A percentile compares a stretch with the other conserved stretches of the same genome.
These are phyloP conservation scores for Hyla sarda DNA, from an alignment of 2,113 vertebrate genomes.

Conservation along the genomic window DNA sequence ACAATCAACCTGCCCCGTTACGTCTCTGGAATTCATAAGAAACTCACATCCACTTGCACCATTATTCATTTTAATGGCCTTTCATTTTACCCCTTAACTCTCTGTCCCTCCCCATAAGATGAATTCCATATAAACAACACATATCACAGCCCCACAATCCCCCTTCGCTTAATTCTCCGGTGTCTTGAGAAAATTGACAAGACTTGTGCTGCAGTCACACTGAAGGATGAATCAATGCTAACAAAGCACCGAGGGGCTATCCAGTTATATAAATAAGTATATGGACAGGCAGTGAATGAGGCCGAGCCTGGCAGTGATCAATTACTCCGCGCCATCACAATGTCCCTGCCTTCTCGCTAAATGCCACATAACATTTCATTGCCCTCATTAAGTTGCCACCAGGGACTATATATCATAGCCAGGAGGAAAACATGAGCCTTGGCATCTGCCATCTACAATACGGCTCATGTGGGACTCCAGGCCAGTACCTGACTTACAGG, in stretches of 20 bases:
- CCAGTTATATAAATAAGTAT: slow-evolving; percentile 15
- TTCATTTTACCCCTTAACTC: neutral
- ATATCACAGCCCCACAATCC: neutral
- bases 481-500: neutral
- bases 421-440: neutral
- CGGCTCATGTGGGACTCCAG: neutral
- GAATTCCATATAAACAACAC: neutral
- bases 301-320: slow-evolving; percentile 30
- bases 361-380: slow-evolving; percentile 54
- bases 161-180: neutral
- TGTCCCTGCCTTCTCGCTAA: slow-evolving; percentile 35
- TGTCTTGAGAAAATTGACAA: neutral
- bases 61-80: slow-evolving; percentile 13
- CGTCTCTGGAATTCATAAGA: neutral
- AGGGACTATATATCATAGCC: slow-evolving; percentile 37
- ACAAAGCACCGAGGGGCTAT: slow-evolving; percentile 8
- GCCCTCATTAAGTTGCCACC: slow-evolving; percentile 50
- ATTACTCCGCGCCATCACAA: slow-evolving; percentile 35
- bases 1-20: neutral
- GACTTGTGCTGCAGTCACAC: neutral
- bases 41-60: neutral
- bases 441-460: neutral
- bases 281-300: slow-evolving; percentile 5
- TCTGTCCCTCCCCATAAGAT: neutral
- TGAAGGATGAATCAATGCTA: slow-evolving; percentile 28